Base-by-base conservation (phyloP, 23 tunicate species). In the Trididemnum miniatum region DNA sequence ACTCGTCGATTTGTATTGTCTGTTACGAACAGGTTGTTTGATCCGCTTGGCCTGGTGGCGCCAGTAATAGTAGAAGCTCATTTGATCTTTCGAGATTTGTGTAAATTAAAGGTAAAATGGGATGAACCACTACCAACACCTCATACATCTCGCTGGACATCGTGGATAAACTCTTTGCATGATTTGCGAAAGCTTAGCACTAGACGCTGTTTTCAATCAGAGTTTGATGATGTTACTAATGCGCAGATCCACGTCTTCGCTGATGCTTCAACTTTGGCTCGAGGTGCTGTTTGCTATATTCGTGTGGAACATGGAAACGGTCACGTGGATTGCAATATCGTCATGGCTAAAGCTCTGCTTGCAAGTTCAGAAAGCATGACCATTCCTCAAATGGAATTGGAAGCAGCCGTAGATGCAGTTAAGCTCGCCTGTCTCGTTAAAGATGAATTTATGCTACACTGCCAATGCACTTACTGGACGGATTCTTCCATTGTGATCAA, bases 1-100 rank as follows among this genome's bases (percentile, higher is more conserved):
- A 83, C 87, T 22, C 71, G 81, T 20, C 52, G 83, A 4, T 62
- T 60, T 0, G 20, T 83, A 23, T 63, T 83, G 31, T 54, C 87
- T 0, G 35, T 82, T 24, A 59, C 77, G 33, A 71, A 54, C 31
- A 7, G 64, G 20, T 49, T 75, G 51, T 83, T 44, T 59, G 81
- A 83, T 35, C 87, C 82, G 22, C 33, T 83, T 7, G 81, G 80
- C 12, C 44, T 83, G 24, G 57, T 83, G 18, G 62, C 72, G 2
- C 87, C 81, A 22, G 81, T 73, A 1, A 34, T 75, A 3, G 24
- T 83, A 35, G 35, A 60, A 31, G 72, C 64, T 4, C 74, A 60
- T 25, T 35, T 51, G 40, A 35, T 83, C 0, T 52, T 74, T 18
- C 28, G 78, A 2, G 31, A 30, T 5, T 2, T 83, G 4, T 73